Evolutionary conservation across 2,797 vertebrate species (phyloP), one percentile per base, ranked within the genome.

Genomic region (Steatocranus sp.): DNA sequence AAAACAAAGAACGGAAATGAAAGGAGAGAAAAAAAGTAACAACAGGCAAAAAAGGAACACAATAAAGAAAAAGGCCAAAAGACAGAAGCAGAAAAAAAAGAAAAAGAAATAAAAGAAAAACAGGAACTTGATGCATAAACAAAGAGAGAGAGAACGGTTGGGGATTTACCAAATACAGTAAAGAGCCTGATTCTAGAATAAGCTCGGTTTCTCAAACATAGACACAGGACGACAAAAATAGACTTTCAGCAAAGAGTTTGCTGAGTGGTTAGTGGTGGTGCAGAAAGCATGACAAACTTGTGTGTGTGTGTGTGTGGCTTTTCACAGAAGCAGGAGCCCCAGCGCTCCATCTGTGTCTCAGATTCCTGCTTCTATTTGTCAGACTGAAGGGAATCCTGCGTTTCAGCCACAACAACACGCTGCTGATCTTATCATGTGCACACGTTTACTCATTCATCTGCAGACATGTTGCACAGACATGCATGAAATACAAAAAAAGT

Each of bases 361-460:
- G 68, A 90, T 79, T 86, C 78, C 83, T 78, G 56, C 23, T 17
- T 58, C 79, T 82, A n/a, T 34, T 70, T 11, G 5, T 66, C 80
- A 91, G 83, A 86, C 80, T 84, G 79, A 56, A 90, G 93, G 91
- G 89, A 92, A 94, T 88, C 93, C 93, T 91, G 82, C n/a, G 2
- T 76, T 43, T 18, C 18, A 46, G 48, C 25, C 23, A 46, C 81
- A 38, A n/a, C 18, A 32, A 58, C 73, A 36, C 49, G 2, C 81
- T n/a, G 43, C 79, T 41, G 85, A 85, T 87, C 87, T 88, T 87
- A 89, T 90, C 83, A 5, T 11, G 70, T 61, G 73, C 75, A 46
- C 11, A 18, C 54, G 2, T 58, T 73, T 54, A 36, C 51, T 81
- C 51, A 18, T 27, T 66, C 56, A 18, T 61, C 74, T 84, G 75